A percentile compares a stretch with the other conserved stretches of the same genome.
Conservation (phyloP, 2,888 invertebrate species). For the Tuberolachnus salignus region DNA sequence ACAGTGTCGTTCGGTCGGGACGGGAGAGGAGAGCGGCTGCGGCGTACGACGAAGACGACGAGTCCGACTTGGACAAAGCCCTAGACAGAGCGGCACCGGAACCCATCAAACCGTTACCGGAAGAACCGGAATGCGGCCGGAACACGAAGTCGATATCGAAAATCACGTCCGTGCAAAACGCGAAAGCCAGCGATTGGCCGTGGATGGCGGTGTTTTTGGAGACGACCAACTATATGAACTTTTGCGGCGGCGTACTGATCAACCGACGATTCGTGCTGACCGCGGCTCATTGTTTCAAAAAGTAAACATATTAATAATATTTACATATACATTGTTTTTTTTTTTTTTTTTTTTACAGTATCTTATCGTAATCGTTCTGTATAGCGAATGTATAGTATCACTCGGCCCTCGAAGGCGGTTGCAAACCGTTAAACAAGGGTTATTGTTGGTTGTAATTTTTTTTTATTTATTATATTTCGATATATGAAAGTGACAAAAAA, state of each 20-base stretch:
- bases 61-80: constrained; percentile 27
- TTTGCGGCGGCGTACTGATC: constrained; percentile 82
- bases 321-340: too few relatives aligned
- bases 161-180: constrained; percentile 14
- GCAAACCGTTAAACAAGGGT: too few relatives aligned
- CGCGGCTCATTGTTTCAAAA: constrained; percentile 75
- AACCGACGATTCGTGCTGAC: constrained; percentile 80
- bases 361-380: too few relatives aligned
- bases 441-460: too few relatives aligned
- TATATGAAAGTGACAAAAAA: too few relatives aligned
- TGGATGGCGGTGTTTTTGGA: constrained; percentile 83
- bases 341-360: background rate
- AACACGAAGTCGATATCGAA: constrained; percentile 52
- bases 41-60: background rate
- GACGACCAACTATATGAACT: constrained; percentile 68
- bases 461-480: too few relatives aligned
- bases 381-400: too few relatives aligned
- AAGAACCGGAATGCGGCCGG: constrained; percentile 54
- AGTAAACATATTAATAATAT: constrained; percentile 65
- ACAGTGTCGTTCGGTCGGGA: background rate
- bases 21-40: background rate
- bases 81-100: constrained; percentile 23
- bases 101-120: constrained; percentile 37
- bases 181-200: constrained; percentile 71
- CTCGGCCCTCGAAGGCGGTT: too few relatives aligned